A percentile compares a stretch with the other conserved stretches of the same genome.
phyloP scores from a whole-genome alignment of 2,888 invertebrate genomes.

The Dioctria rufipes region DNA sequence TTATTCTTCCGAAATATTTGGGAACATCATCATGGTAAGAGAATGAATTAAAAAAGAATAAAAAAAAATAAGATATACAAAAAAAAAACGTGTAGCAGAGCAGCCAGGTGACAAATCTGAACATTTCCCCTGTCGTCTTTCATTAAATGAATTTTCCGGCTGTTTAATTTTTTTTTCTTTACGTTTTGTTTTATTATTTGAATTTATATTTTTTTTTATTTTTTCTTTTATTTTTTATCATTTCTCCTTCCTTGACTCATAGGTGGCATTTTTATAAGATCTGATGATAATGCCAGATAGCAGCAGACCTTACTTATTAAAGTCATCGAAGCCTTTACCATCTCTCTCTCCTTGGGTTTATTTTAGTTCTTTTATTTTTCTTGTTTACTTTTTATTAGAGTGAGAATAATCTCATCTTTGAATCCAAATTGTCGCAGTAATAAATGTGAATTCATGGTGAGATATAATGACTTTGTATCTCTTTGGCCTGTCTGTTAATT shows the following conservation, averaged over 20 bases:
- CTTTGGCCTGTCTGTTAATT: slow-evolving; percentile 35
- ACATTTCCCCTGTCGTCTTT: slow-evolving; percentile 51
- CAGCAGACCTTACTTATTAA: slow-evolving; percentile 2
- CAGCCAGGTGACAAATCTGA: slow-evolving; percentile 51
- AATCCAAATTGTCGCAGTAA: slow-evolving; percentile 55
- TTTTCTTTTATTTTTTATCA: background rate
- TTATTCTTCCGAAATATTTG: slow-evolving; percentile 13
- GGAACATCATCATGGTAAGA: background rate
- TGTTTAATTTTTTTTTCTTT: slow-evolving; percentile 30
- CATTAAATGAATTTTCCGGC: slow-evolving; percentile 47
- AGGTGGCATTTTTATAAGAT: slow-evolving; percentile 41
- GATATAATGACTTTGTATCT: slow-evolving; percentile 59
- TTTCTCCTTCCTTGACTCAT: slow-evolving; percentile 37
- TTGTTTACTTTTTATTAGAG: background rate
- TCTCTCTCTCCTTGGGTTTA: slow-evolving; percentile 5
- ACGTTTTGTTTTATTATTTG: slow-evolving; percentile 12
- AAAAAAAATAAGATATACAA: background rate
- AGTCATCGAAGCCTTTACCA: background rate
- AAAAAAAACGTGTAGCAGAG: slow-evolving; percentile 36
- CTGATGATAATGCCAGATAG: slow-evolving; percentile 37
- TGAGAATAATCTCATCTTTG: slow-evolving; percentile 40
- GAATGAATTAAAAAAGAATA: background rate
- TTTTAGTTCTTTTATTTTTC: too few species aligned
- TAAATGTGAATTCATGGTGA: slow-evolving; percentile 62
- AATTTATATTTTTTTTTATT: slow-evolving; percentile 11